Conservation (phyloP, 2,888 invertebrate genomes). For the Drosophila stalkeri region DNA sequence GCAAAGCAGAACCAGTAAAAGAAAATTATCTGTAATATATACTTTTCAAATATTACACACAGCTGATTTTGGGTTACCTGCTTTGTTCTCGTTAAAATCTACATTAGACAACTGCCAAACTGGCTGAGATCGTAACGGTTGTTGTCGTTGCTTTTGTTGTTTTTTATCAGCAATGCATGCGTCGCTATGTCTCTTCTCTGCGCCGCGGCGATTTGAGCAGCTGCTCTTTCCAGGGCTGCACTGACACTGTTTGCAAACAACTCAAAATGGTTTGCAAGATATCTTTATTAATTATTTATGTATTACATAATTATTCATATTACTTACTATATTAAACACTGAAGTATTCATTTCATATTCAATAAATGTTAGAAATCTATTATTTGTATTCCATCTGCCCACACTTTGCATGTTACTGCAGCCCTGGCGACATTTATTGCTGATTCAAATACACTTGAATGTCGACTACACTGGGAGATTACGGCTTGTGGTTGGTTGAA, state of each 20-base stretch:
- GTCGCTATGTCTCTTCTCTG: not conserved
- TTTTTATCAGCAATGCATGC: slow-evolving; percentile 19
- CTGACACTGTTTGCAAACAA: no score
- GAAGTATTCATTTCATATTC: not conserved
- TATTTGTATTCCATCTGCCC: not conserved
- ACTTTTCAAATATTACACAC: slow-evolving; percentile 6
- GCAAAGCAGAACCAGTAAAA: slow-evolving; percentile 1
- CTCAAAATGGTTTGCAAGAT: not conserved
- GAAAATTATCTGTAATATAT: not conserved
- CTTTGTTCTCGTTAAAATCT: slow-evolving; percentile 19
- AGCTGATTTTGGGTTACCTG: slow-evolving; percentile 48
- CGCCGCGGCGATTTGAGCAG: not conserved
- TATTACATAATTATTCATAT: not conserved
- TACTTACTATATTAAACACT: not conserved
- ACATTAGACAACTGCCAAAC: not conserved
- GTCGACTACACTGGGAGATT: slow-evolving; percentile 3
- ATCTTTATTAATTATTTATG: not conserved
- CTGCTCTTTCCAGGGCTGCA: slow-evolving; percentile 32
- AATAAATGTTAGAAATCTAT: fast-evolving
- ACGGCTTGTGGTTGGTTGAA: not conserved
- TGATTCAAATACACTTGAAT: slow-evolving; percentile 2
- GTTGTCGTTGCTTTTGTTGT: slow-evolving; percentile 9
- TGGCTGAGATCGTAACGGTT: slow-evolving; percentile 3
- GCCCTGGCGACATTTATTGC: slow-evolving; percentile 15
- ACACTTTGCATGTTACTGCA: not conserved